Conservation (phyloP, 2,797 vertebrate genomes). For the Pangasius krempfi region DNA sequence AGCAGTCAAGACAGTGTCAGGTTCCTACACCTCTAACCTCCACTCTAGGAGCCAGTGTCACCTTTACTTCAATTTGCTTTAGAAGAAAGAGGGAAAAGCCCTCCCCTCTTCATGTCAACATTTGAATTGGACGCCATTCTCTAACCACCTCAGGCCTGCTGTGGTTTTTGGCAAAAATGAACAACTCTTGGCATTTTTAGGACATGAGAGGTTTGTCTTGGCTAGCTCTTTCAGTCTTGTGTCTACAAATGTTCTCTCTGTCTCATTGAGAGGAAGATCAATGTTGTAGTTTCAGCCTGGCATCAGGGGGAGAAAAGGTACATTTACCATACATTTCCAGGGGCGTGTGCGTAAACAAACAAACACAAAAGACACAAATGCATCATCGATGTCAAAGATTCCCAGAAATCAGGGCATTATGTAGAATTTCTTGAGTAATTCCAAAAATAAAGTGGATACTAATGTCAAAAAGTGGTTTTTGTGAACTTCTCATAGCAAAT, state of each 20-base stretch:
- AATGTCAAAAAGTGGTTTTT: not conserved
- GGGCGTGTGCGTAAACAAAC: constrained; percentile 42
- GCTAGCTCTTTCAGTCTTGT: constrained; percentile 51
- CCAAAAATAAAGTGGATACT: not conserved
- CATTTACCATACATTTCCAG: constrained; percentile 47
- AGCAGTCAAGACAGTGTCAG: constrained; percentile 41
- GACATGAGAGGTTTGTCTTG: constrained; percentile 60
- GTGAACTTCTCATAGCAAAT: not conserved
- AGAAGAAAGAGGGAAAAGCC: constrained; percentile 40
- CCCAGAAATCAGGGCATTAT: constrained; percentile 22
- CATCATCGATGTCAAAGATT: constrained; percentile 38
- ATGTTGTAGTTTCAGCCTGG: constrained; percentile 54
- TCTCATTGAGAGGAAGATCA: constrained; percentile 58
- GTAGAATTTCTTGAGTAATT: not conserved
- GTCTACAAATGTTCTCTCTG: constrained; percentile 61
- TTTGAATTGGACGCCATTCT: constrained; percentile 58
- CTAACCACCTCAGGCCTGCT: constrained; percentile 57
- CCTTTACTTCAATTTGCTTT: constrained; percentile 46
- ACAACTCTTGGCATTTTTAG: constrained; percentile 61
- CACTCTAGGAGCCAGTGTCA: constrained; percentile 47
- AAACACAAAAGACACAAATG: constrained; percentile 42
- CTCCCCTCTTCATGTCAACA: constrained; percentile 53
- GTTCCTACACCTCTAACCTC: constrained; percentile 38
- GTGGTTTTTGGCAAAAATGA: constrained; percentile 59
- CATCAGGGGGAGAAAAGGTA: constrained; percentile 41